Evolutionary conservation across 2,888 invertebrate species (phyloP).

Genomic region (Drosophila engyochracea): DNA sequence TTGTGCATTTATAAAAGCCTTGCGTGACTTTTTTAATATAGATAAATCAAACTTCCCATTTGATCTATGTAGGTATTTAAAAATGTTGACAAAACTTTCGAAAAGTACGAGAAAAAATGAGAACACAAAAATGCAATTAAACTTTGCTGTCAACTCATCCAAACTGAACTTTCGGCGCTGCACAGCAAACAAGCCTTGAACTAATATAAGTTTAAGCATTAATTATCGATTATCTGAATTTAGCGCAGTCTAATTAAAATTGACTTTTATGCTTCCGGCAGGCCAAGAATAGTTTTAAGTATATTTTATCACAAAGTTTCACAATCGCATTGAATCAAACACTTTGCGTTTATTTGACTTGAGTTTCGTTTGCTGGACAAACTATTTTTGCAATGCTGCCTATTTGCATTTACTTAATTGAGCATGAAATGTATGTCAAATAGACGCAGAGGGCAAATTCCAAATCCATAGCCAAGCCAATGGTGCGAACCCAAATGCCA

Average conservation of each 20-base stretch:
- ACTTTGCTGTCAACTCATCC: slow-evolving; percentile 5
- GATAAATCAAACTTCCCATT: background rate
- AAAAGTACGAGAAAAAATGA: background rate
- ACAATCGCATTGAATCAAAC: slow-evolving; percentile 13
- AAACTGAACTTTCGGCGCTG: background rate
- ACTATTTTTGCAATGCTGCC: slow-evolving; percentile 16
- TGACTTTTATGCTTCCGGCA: background rate
- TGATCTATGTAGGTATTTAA: background rate
- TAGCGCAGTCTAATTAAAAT: slow-evolving; percentile 2
- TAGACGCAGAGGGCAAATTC: background rate
- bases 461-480: background rate
- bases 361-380: slow-evolving; percentile 1
- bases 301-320: slow-evolving; percentile 2
- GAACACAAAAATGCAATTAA: slow-evolving; percentile 3
- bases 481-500: slow-evolving; percentile 16
- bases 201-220: background rate
- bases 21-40: background rate
- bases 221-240: slow-evolving; percentile 5
- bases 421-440: slow-evolving; percentile 54
- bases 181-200: background rate
- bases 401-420: slow-evolving; percentile 51
- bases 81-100: background rate
- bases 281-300: slow-evolving; percentile 13
- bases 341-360: slow-evolving; percentile 6
- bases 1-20: background rate